phyloP scores from a whole-genome alignment of 53 echinoderm and acorn worm genomes.

The Echinarachnius parma region DNA sequence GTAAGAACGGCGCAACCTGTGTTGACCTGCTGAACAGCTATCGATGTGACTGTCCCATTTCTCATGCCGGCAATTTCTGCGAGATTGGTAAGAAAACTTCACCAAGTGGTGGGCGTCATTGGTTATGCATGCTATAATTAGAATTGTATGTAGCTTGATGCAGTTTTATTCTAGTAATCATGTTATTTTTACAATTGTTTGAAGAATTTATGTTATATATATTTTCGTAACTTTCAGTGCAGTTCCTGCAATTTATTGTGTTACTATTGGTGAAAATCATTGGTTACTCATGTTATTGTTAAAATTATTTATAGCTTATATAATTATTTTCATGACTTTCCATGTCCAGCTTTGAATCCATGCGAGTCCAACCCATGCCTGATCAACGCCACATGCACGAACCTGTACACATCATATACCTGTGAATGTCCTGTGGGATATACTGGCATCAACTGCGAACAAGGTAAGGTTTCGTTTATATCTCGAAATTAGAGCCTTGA shows the following conservation, averaged over 20 bases:
- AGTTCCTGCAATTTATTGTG: no score
- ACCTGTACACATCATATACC: constrained; percentile 41
- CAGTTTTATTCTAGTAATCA: no score
- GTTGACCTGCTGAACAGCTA: constrained; percentile 40
- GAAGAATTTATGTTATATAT: no score
- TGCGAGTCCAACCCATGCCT: constrained; percentile 43
- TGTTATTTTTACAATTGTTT: no score
- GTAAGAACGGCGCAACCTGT: constrained; percentile 52
- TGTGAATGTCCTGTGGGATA: constrained; percentile 46
- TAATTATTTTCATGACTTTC: background rate
- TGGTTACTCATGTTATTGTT: no score
- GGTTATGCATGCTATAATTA: no score
- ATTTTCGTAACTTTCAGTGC: no score
- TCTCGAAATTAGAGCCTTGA: no score
- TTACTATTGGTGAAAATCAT: no score
- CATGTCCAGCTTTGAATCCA: constrained; percentile 35
- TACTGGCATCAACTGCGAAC: constrained; percentile 48
- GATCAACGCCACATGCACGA: constrained; percentile 35
- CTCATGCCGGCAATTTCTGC: constrained; percentile 55
- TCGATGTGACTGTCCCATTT: constrained; percentile 46
- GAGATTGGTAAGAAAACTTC: constrained; percentile 46
- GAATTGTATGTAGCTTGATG: no score
- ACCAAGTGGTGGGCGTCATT: no score
- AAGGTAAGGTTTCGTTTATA: constrained; percentile 10
- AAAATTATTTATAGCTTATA: background rate